These are phyloP conservation scores for Melopsittacus undulatus DNA, from an alignment of 2,797 vertebrate species.

Conservation along the genomic window DNA sequence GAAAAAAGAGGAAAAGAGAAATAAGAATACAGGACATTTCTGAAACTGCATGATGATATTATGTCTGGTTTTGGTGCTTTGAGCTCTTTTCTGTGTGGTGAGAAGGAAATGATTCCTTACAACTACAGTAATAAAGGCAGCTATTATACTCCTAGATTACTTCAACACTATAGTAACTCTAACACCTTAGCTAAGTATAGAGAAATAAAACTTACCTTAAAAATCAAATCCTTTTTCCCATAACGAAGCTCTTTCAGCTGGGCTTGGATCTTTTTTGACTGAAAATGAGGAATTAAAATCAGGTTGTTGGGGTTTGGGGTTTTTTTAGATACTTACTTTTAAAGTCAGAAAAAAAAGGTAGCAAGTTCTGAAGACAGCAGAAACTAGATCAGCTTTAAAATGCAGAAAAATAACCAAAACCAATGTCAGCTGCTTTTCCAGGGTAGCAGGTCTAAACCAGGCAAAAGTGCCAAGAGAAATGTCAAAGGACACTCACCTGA, in stretches of 20 bases:
- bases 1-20: background rate
- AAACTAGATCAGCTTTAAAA: background rate
- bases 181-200: background rate
- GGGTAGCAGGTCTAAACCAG: background rate
- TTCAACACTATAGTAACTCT: background rate
- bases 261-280: conserved; percentile 98
- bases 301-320: background rate
- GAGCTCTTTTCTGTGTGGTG: background rate
- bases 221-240: conserved; percentile 98
- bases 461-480: background rate
- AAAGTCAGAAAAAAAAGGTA: background rate
- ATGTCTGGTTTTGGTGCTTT: background rate
- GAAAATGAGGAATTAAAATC: conserved; percentile 82
- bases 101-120: background rate
- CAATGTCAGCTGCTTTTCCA: background rate
- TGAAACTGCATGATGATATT: background rate
- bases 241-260: conserved; percentile 98
- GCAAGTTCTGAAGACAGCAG: background rate
- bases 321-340: conserved; percentile 73
- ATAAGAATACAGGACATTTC: background rate
- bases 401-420: background rate
- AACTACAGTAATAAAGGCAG: background rate
- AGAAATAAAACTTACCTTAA: conserved; percentile 87
- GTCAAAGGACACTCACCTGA: background rate
- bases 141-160: background rate